A percentile compares a stretch with the other conserved stretches of the same genome.
Conservation (phyloP, 2,113 vertebrate species). For the Hylia prasina region DNA sequence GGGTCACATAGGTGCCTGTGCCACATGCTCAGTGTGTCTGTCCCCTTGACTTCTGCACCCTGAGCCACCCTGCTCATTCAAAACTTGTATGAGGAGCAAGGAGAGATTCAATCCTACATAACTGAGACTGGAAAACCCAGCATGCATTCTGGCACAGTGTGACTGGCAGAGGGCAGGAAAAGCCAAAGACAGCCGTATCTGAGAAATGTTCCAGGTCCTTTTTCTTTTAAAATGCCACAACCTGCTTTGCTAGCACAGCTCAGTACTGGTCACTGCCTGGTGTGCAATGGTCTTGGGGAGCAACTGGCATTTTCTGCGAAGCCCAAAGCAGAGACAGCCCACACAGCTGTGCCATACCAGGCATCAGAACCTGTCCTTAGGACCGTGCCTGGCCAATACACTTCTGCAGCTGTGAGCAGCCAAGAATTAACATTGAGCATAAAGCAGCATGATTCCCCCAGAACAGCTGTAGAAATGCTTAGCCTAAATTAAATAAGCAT, state of each 20-base stretch:
- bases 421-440: background rate
- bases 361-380: background rate
- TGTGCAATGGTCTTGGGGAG: background rate
- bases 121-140: background rate
- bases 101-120: background rate
- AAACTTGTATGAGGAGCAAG: background rate
- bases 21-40: fast-evolving
- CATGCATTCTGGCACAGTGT: background rate
- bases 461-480: conserved; percentile 48
- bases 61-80: background rate
- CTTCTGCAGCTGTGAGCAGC: conserved; percentile 12
- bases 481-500: conserved; percentile 44
- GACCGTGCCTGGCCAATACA: background rate
- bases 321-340: background rate
- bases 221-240: background rate
- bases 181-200: background rate
- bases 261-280: fast-evolving
- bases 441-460: background rate
- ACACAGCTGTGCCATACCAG: fast-evolving
- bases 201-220: background rate
- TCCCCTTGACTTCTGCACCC: background rate
- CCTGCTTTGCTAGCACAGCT: background rate
- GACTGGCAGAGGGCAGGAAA: background rate
- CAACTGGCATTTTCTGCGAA: background rate
- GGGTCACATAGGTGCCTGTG: fast-evolving